Evolutionary conservation across 2,797 vertebrate genomes (phyloP).

Genomic region (Pelochelys cantorii): DNA sequence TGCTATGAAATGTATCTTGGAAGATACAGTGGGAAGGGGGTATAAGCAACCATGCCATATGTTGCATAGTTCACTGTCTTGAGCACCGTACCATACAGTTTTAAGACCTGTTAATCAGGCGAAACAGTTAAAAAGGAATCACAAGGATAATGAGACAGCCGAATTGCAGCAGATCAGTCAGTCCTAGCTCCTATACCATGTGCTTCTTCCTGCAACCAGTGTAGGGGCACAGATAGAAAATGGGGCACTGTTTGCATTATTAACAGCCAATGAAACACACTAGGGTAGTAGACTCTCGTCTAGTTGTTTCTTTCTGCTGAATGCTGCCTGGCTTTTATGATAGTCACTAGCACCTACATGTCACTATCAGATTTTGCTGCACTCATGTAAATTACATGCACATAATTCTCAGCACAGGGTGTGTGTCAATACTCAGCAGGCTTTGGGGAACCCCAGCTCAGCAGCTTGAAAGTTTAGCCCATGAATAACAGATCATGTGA

Average conservation of each 20-base stretch:
- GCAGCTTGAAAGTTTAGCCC: not conserved
- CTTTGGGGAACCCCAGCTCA: not conserved
- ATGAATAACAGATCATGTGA: not conserved
- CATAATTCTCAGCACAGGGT: not conserved
- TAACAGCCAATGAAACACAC: not conserved
- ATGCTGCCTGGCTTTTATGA: not conserved
- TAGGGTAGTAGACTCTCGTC: not conserved
- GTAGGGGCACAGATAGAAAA: not conserved
- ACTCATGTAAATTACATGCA: not conserved
- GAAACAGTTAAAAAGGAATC: not conserved
- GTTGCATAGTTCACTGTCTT: not conserved
- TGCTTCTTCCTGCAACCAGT: not conserved
- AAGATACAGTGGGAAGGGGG: not conserved
- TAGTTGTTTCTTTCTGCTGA: not conserved
- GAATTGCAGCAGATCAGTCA: not conserved
- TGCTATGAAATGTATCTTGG: accelerated
- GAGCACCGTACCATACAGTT: accelerated
- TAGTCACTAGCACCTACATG: not conserved
- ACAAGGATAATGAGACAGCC: not conserved
- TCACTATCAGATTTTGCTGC: not conserved
- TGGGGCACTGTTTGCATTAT: not conserved
- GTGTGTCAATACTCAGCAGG: not conserved
- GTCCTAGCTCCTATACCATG: not conserved
- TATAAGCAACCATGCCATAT: not conserved
- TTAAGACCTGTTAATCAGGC: not conserved